phyloP scores from a whole-genome alignment of 2,797 vertebrate genomes.

The Ibycter americanus region DNA sequence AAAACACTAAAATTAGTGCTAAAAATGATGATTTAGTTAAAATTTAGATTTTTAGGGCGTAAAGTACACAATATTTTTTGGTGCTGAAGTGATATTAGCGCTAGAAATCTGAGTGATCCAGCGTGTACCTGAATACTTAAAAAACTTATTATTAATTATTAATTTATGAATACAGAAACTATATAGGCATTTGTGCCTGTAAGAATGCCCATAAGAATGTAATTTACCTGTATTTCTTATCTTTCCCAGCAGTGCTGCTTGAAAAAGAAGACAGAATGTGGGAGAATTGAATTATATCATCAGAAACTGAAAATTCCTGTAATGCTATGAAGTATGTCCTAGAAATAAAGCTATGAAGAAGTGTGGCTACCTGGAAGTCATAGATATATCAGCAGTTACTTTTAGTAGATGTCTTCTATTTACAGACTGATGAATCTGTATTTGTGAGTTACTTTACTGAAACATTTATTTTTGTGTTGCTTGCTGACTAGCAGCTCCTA shows the following conservation, averaged over 20 bases:
- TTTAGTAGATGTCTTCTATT: background rate
- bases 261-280: background rate
- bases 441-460: background rate
- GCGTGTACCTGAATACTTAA: background rate
- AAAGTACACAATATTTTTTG: background rate
- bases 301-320: background rate
- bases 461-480: background rate
- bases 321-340: background rate
- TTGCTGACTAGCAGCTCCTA: background rate
- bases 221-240: background rate
- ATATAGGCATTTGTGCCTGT: background rate
- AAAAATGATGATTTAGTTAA: background rate
- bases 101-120: background rate
- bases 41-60: background rate
- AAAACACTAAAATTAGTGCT: background rate
- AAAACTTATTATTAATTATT: background rate
- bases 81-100: background rate
- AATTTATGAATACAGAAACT: background rate
- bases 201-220: background rate
- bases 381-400: background rate
- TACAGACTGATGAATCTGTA: background rate
- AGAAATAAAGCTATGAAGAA: background rate
- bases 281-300: background rate
- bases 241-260: background rate
- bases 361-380: background rate